Evolutionary conservation across 2,888 invertebrate genomes (phyloP), one percentile per base, ranked within the genome.

Genomic region (Nephrotoma flavescens): DNA sequence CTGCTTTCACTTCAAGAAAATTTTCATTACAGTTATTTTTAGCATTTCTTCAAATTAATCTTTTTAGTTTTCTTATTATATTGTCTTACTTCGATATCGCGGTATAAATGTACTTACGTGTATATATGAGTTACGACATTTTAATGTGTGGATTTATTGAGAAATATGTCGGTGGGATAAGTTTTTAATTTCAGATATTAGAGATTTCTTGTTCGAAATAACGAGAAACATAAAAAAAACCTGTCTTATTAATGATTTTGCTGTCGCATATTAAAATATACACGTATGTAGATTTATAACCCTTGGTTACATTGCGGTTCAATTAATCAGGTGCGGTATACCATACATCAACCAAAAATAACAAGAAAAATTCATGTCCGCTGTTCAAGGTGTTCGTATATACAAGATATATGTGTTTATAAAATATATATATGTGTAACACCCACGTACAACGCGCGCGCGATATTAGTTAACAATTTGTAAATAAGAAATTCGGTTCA

Each of bases 81-180:
- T 31, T 71, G 71, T 71, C 31, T 71, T 71, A 71, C 71, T 71
- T 71, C 71, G 71, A 31, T 71, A 71, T 71, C 71, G 71, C 71
- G 71, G 71, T 71, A 4, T 84, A 42, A n/a, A 84, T 42, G 19
- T 83, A 83, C 19, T 41, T 83, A 41, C 31, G 19, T 47, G n/a
- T 41, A 83, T 41, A 41, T 83, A 84, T 84, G 84, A 84, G n/a
- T 84, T 42, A 84, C 41, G 42, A 42, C 42, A 84, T 84, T 84
- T 84, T 84, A 84, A 84, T 84, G 42, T 84, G 71, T 71, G 71
- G 71, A 71, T 71, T 71, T 71, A 71, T 71, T 71, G 71, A 71
- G 71, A 71, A 71, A 71, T 71, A 71, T 71, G 71, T 71, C 71
- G 71, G 71, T 71, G 71, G 71, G 71, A 71, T 71, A 71, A 71